Evolutionary conservation across 2,113 vertebrate genomes (phyloP).

Genomic region (Bostrychus sinensis): DNA sequence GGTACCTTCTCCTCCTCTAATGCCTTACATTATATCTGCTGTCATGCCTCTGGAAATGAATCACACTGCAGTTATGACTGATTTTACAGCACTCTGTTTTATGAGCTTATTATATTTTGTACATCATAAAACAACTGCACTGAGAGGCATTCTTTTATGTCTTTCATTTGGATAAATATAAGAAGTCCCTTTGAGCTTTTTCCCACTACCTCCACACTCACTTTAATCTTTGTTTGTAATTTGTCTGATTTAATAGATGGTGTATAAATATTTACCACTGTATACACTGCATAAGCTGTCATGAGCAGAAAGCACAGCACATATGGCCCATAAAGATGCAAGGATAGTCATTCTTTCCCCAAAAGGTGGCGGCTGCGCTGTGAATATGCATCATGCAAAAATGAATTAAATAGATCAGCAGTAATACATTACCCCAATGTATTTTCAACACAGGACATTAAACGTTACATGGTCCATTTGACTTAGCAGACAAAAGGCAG

Average conservation of each 20-base stretch:
- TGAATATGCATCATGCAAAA: slow-evolving; percentile 47
- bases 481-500: too few relatives aligned
- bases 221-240: background rate
- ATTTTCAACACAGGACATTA: background rate
- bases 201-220: background rate
- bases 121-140: background rate
- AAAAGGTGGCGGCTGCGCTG: slow-evolving; percentile 3
- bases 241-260: background rate
- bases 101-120: too few relatives aligned
- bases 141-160: background rate
- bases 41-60: too few relatives aligned
- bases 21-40: too few relatives aligned
- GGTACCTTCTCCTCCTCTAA: too few relatives aligned
- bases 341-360: slow-evolving; percentile 14
- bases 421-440: background rate
- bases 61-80: too few relatives aligned
- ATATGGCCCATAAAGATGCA: slow-evolving; percentile 19
- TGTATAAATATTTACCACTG: background rate
- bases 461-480: too few relatives aligned
- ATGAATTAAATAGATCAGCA: slow-evolving; percentile 33
- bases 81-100: too few relatives aligned
- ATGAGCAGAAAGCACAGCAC: background rate
- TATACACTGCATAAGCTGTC: background rate
- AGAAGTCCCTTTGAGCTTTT: background rate
- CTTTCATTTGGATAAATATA: background rate